Conservation (phyloP, 2,113 vertebrate genomes). For the Noctilio leporinus region DNA sequence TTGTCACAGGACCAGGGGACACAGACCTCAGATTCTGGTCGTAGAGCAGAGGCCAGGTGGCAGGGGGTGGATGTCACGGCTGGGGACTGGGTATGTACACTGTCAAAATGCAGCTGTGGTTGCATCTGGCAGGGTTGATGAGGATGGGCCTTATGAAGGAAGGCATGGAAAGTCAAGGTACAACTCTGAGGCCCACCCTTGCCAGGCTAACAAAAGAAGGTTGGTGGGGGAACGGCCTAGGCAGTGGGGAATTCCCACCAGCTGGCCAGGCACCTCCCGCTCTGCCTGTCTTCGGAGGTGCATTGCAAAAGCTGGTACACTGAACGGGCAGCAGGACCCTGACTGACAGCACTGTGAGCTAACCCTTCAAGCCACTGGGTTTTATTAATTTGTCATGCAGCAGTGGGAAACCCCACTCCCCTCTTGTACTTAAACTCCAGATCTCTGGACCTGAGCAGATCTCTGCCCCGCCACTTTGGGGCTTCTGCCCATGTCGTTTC, state of each 20-base stretch:
- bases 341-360: background rate
- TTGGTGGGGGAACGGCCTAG: background rate
- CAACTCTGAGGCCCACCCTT: background rate
- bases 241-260: background rate
- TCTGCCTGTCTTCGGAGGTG: too few relatives aligned
- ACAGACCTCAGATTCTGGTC: background rate
- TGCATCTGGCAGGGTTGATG: background rate
- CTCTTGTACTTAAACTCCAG: background rate
- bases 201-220: background rate
- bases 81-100: background rate
- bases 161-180: background rate
- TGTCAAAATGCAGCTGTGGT: background rate
- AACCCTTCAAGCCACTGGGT: background rate
- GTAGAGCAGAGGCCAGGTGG: background rate
- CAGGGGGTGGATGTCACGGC: background rate
- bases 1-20: background rate
- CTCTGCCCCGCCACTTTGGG: background rate
- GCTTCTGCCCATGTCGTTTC: background rate
- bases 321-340: background rate
- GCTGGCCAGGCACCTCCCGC: too few relatives aligned
- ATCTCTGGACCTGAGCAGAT: background rate
- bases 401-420: background rate
- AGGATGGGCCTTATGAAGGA: background rate
- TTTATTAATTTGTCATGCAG: background rate
- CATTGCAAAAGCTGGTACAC: background rate